Evolutionary conservation across 2,113 vertebrate genomes (phyloP), one percentile per base, ranked within the genome.

Genomic region (Spea bombifrons): DNA sequence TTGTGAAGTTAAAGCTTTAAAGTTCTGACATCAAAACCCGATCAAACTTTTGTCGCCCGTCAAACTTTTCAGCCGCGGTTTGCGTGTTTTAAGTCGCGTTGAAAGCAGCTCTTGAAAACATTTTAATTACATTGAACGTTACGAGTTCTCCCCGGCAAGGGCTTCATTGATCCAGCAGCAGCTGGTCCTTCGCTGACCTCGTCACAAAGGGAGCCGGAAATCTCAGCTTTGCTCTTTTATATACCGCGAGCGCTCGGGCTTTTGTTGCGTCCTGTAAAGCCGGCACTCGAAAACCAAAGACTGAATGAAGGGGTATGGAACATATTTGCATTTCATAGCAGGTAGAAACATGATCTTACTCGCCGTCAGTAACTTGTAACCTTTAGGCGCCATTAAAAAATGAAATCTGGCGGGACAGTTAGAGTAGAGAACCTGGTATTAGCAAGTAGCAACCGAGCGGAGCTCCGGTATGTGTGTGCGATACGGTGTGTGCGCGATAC

Each of bases 121-220:
- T 70, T 70, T 55, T 76, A 59, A 69, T 67, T 67, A 63, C 50
- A 45, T 44, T 16, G 74, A 67, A 43, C 17, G 16, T 55, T 57
- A 57, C 75, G 67, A 48, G 66, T 76, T 69, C 48, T 69, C 16
- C 73, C 47, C 17, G 30, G 48, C 59, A 59, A 65, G 47, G 73
- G 15, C 57, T 45, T 69, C 53, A 69, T 30, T 69, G 65, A 61
- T 69, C 30, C 53, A 61, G 44, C 66, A 30, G 44, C 66, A 67
- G 6, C 10, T 3, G 55, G 30, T 30, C 30, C 30, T 30, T 13
- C n/a, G 15, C 45, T 45, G 65, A 61, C 53, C 66, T 61, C 66
- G 55, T 44, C 55, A 69, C 45, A 70, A 76, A 76, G 75, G 30
- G 66, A 69, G 49, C 61, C 13, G 44, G 52, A 76, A 17, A 76